Conservation (phyloP, 2,113 vertebrate genomes). For the Rattus norvegicus region GRCr8 NC_086025.1:124140001-124140500, state of each 20-base stretch:
- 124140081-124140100: too few species aligned
- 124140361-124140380: neutral
- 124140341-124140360: conserved; percentile 18
- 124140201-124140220: neutral
- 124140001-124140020: neutral
- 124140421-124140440: neutral
- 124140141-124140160: too few species aligned
- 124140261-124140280: neutral
- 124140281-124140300: conserved; percentile 6
- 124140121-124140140: too few species aligned
- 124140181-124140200: conserved; percentile 23
- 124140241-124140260: neutral
- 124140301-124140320: neutral
- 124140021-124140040: neutral
- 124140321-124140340: conserved; percentile 8
- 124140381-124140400: neutral
- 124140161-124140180: neutral
- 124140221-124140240: neutral
- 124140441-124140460: neutral
- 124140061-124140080: too few species aligned
- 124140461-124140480: neutral
- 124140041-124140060: neutral
- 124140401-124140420: neutral
- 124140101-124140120: too few species aligned
- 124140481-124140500: neutral